Evolutionary conservation across 2,797 vertebrate genomes (phyloP).

Genomic region (Lindbergichthys nudifrons): DNA sequence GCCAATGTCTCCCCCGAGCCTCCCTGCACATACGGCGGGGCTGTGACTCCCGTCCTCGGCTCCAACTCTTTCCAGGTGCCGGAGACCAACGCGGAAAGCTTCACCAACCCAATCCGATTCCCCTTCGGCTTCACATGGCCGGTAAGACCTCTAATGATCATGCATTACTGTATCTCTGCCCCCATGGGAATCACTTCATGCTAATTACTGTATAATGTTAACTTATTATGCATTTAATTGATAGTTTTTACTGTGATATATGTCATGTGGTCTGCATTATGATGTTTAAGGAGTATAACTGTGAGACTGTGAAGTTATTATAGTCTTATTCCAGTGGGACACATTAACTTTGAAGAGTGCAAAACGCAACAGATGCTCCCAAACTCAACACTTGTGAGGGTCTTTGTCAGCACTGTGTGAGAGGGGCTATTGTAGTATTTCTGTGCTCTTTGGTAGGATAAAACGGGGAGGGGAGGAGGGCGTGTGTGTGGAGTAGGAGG

Average conservation of each 20-base stretch:
- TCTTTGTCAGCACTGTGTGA: constrained; percentile 82
- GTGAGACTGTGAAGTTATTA: constrained; percentile 32
- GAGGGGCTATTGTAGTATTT: constrained; percentile 80
- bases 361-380: constrained; percentile 79
- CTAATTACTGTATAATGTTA: background rate
- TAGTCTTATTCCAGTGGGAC: constrained; percentile 43
- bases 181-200: too few relatives aligned
- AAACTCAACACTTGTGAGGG: constrained; percentile 77
- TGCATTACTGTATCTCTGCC: background rate
- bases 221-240: background rate
- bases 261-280: background rate
- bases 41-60: constrained; percentile 94
- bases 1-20: constrained; percentile 95
- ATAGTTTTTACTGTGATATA: background rate
- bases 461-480: constrained; percentile 67
- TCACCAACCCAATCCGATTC: constrained; percentile 95
- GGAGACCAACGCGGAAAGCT: constrained; percentile 89
- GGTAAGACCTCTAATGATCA: constrained; percentile 77
- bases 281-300: constrained; percentile 1
- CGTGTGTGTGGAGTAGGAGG: constrained; percentile 20
- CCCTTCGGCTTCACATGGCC: constrained; percentile 98
- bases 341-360: constrained; percentile 59
- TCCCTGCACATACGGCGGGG: constrained; percentile 96
- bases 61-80: constrained; percentile 97
- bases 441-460: constrained; percentile 77